Conservation (phyloP, 1,140 invertebrate genomes). For the Zelostemma sp. region DNA sequence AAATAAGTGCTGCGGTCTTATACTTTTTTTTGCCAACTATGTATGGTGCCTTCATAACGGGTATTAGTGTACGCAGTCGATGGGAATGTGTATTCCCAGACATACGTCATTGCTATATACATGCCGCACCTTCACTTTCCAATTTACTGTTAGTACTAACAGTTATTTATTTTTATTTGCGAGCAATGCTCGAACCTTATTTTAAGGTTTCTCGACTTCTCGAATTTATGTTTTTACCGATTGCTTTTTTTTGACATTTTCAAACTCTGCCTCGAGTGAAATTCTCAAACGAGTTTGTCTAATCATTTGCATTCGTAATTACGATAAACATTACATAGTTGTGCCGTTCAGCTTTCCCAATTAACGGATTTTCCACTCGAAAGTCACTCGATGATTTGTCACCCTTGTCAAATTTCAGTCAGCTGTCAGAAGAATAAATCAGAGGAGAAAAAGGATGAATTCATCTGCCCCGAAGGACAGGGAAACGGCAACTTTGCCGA, state of each 20-base stretch:
- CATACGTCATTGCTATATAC: constrained; percentile 59
- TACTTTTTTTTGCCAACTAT: constrained; percentile 3
- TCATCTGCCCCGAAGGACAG: constrained; percentile 79
- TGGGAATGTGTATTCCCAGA: constrained; percentile 26
- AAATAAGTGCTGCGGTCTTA: neutral
- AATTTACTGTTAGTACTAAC: constrained; percentile 55
- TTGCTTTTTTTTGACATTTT: neutral
- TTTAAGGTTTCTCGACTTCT: constrained; percentile 20
- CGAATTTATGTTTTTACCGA: neutral
- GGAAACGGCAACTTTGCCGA: constrained; percentile 94
- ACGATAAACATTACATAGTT: neutral
- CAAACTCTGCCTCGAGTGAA: neutral
- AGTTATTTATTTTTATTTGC: constrained; percentile 46
- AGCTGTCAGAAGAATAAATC: constrained; percentile 60
- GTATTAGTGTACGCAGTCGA: constrained; percentile 33
- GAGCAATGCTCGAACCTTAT: constrained; percentile 10
- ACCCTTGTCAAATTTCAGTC: constrained; percentile 47
- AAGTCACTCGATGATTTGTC: constrained; percentile 5
- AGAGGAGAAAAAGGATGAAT: constrained; percentile 76
- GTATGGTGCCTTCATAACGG: constrained; percentile 26
- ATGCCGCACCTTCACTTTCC: constrained; percentile 66
- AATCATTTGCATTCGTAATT: neutral
- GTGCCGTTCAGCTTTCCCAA: too few species aligned
- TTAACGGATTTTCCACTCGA: neutral
- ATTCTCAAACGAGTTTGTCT: neutral